These are phyloP conservation scores for Conger conger DNA, from an alignment of 2,113 vertebrate genomes.

Conservation along the genomic window DNA sequence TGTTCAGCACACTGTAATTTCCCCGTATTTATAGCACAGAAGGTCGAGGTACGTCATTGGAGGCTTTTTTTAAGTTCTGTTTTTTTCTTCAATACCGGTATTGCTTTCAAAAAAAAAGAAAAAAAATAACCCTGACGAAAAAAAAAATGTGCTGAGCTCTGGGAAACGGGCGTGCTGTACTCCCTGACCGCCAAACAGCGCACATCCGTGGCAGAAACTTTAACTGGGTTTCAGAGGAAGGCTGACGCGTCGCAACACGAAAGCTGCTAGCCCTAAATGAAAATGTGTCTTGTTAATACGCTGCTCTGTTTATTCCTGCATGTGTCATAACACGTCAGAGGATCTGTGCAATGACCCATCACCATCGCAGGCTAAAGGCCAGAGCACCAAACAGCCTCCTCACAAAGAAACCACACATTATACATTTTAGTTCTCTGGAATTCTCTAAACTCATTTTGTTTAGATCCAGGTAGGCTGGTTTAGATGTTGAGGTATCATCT, in stretches of 20 bases:
- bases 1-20: conserved; percentile 31
- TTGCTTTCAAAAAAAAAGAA: conserved; percentile 21
- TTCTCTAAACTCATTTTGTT: neutral
- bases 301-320: neutral
- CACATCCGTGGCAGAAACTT: conserved; percentile 17
- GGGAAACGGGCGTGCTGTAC: neutral
- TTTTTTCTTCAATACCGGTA: conserved; percentile 18
- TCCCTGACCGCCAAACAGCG: neutral
- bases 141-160: conserved; percentile 22
- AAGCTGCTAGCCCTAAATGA: neutral
- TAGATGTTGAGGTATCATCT: no score
- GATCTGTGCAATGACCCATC: neutral
- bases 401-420: no score
- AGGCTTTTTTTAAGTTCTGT: conserved; percentile 20
- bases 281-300: neutral
- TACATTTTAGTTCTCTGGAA: neutral
- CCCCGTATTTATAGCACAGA: conserved; percentile 18
- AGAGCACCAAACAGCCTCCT: neutral
- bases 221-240: conserved; percentile 17
- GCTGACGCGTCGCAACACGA: neutral
- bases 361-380: neutral
- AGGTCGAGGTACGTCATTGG: conserved; percentile 29
- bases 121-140: neutral
- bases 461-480: no score
- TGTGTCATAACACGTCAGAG: neutral